Evolutionary conservation across 2,113 vertebrate species (phyloP).

Genomic region (Tragulus kanchil): DNA sequence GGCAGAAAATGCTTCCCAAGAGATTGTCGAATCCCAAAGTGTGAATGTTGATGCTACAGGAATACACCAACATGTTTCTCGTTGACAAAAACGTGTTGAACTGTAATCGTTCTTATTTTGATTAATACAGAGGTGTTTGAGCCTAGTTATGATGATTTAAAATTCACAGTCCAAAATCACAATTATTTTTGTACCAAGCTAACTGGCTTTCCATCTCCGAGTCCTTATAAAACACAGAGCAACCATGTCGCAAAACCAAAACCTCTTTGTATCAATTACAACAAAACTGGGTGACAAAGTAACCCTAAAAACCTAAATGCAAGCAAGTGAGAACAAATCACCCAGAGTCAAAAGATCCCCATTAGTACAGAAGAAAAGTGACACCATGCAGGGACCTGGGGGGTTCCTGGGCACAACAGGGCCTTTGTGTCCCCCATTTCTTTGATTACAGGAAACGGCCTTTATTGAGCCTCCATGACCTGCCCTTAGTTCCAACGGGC

Average conservation of each 20-base stretch:
- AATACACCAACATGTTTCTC: too few relatives aligned
- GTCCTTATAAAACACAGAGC: neutral
- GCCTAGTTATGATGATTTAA: too few relatives aligned
- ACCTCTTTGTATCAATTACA: neutral
- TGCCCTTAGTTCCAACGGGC: neutral
- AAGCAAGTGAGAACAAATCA: neutral
- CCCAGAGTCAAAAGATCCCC: neutral
- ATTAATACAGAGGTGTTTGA: too few relatives aligned
- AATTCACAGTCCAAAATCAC: too few relatives aligned
- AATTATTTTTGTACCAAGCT: too few relatives aligned
- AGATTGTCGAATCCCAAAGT: too few relatives aligned
- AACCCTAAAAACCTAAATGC: neutral
- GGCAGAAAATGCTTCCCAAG: too few relatives aligned
- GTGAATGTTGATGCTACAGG: too few relatives aligned
- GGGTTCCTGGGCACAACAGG: neutral
- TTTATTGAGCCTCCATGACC: neutral
- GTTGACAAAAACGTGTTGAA: too few relatives aligned
- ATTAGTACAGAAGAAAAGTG: neutral
- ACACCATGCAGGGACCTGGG: too few relatives aligned
- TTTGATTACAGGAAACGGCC: neutral
- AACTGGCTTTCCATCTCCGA: neutral
- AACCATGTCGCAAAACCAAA: neutral
- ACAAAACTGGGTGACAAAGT: neutral
- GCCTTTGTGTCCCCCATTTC: neutral
- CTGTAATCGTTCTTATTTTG: too few relatives aligned